These are phyloP conservation scores for Myanophis thanlyinensis DNA, from an alignment of 2,113 vertebrate genomes.

Conservation along the genomic window DNA sequence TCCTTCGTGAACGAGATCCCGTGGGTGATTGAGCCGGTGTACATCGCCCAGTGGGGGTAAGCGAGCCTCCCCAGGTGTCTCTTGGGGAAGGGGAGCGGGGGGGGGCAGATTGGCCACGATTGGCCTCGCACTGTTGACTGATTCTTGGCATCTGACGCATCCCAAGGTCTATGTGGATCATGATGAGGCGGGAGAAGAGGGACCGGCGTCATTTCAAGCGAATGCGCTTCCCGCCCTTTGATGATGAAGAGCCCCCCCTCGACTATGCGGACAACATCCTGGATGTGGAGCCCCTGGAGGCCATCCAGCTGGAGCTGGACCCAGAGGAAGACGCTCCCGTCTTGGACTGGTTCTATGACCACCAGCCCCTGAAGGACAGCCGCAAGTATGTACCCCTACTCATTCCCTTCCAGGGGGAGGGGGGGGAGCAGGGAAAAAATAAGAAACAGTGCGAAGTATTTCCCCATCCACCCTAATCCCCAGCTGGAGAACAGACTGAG, in stretches of 20 bases:
- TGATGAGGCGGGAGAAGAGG: slow-evolving; percentile 98
- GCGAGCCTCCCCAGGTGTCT: slow-evolving; percentile 14
- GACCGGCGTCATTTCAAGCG: slow-evolving; percentile 97
- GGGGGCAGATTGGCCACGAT: fast-evolving
- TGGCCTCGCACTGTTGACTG: neutral
- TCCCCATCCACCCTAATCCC: too few species aligned
- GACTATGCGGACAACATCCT: slow-evolving; percentile 99
- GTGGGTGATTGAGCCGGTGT: slow-evolving; percentile 98
- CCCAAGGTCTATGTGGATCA: slow-evolving; percentile 97
- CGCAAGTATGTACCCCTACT: slow-evolving; percentile 77
- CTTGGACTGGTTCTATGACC: slow-evolving; percentile 96
- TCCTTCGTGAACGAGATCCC: slow-evolving; percentile 99
- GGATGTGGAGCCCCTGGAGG: slow-evolving; percentile 96
- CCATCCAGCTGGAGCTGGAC: slow-evolving; percentile 97
- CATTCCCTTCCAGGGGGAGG: fast-evolving
- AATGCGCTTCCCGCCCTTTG: slow-evolving; percentile 97
- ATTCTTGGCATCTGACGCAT: neutral
- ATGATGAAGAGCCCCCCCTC: slow-evolving; percentile 94
- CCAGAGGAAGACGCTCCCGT: slow-evolving; percentile 89
- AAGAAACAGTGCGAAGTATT: neutral
- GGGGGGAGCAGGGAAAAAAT: neutral
- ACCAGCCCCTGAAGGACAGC: slow-evolving; percentile 92
- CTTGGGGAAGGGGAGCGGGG: neutral
- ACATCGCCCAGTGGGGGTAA: slow-evolving; percentile 99
- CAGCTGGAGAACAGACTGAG: neutral